Evolutionary conservation across 2,888 invertebrate genomes (phyloP), one percentile per base, ranked within the genome.

Genomic region (Capitulum mitella): DNA sequence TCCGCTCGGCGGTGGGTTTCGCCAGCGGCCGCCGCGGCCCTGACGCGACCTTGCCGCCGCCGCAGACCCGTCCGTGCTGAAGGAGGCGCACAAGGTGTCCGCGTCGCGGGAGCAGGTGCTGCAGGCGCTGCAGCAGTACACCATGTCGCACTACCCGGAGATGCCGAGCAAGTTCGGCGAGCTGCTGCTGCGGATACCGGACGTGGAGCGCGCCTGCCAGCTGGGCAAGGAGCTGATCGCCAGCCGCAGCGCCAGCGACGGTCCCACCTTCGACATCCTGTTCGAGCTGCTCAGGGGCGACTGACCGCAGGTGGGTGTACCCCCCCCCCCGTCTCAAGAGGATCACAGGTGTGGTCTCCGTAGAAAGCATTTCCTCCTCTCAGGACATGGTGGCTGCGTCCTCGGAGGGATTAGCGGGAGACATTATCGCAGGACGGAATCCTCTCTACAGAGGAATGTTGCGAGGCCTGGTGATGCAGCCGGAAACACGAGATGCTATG

Each of bases 101-200:
- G 93, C 93, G 77, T 95, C 96, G 78, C 97, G 97, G 86, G 97
- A 97, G 86, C 94, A 94, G 85, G 95, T 97, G 37, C 87, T 96
- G 78, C 94, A 96, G 84, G 95, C 96, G 54, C 87, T 98, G 77
- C 94, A 96, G 86, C 92, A 93, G 79, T 98, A 98, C 86, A 97
- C 96, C 8, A 89, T 93, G 82, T 90, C 92, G 40, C 95, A 95
- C 86, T 97, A 96, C 87, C 95, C 95, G 26, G 93, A 94, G 82
- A 92, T 93, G 86, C 95, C 96, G 78, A 93, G 95, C 83, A 97
- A 98, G 88, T 97, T 97, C 85, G 97, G 97, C 70, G 97, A 97
- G 87, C 87, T 98, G 79, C 87, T 98, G 82, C 88, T 97, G 81
- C 90, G 97, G 83, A 95, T 98, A 86, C 96, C 97, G 26, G 97